Conservation (phyloP, 2,113 vertebrate species). For the Aegypius monachus region DNA sequence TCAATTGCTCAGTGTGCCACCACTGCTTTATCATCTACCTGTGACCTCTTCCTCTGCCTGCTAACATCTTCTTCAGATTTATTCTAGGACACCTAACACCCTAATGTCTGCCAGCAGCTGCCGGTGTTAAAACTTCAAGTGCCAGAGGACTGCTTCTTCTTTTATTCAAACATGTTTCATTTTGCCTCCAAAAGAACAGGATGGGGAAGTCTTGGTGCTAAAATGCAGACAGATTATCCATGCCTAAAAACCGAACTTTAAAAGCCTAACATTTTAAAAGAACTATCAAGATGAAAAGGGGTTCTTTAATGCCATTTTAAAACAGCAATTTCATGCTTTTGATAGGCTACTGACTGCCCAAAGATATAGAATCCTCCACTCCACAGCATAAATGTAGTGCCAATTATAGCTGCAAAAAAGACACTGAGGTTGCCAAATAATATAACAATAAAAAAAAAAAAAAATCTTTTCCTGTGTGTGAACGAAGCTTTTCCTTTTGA, state of each 20-base stretch:
- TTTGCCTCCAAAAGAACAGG: neutral
- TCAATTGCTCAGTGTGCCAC: neutral
- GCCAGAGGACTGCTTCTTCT: neutral
- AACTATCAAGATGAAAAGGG: neutral
- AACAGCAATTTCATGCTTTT: constrained; percentile 11
- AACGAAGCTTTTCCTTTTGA: neutral
- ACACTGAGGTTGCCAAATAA: neutral
- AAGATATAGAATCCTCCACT: neutral
- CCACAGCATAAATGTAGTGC: neutral
- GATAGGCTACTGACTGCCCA: neutral
- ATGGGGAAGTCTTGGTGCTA: neutral
- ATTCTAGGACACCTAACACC: neutral
- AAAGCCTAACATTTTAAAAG: neutral
- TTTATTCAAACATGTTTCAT: neutral
- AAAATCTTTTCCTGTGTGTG: neutral
- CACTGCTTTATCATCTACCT: neutral
- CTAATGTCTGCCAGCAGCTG: neutral
- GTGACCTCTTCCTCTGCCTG: neutral
- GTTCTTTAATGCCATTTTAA: neutral
- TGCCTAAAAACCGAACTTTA: neutral
- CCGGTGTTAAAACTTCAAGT: neutral
- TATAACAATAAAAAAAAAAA: neutral
- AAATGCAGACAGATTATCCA: neutral
- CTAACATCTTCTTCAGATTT: neutral
- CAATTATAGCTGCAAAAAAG: neutral